Base-by-base conservation (phyloP, 2,797 vertebrate genomes). In the Anolis apletophallus region DNA sequence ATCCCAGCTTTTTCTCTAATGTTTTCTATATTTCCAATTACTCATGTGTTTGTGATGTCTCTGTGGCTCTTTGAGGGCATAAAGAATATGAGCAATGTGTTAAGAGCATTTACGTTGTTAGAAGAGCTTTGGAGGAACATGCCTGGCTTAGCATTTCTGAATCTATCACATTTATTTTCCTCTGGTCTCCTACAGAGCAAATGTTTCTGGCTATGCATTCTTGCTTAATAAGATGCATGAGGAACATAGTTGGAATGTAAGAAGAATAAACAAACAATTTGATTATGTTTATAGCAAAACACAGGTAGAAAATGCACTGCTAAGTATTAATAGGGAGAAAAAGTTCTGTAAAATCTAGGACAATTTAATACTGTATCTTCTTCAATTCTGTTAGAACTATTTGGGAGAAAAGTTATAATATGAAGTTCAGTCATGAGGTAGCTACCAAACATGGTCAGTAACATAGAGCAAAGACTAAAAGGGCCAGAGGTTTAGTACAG, bases 111-210 rank as follows among this genome's bases (percentile, higher is more conserved):
- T 84, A 46, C n/a, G 80, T 90, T 72, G 80, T 88, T 34, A 91
- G 85, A 82, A 77, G 77, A 88, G 8, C 4, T 6, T 90, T 90
- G 34, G 68, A 83, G 85, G 83, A 68, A 61, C 84, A 85, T 81
- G 90, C 21, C 74, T 88, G 85, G 83, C 64, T 84, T 3, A 72
- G 59, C 21, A 91, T 85, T 86, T 84, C 19, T 77, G 61, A 78
- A 92, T 88, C 83, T 89, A 80, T 85, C 40, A 61, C 88, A 81
- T 93, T 94, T 91, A 75, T 85, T 69, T 87, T 89, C 79, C 83
- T 90, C 74, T 90, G 32, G 90, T 88, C 52, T 86, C 75, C 78
- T 88, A 84, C 90, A 89, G 17, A n/a, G 80, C 83, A 64, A 5
- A 34, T 77, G 78, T 93, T 78, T 89, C 23, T 87, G 88, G 71